Conservation (phyloP, 2,113 vertebrate genomes). For the Lates calcarifer region DNA sequence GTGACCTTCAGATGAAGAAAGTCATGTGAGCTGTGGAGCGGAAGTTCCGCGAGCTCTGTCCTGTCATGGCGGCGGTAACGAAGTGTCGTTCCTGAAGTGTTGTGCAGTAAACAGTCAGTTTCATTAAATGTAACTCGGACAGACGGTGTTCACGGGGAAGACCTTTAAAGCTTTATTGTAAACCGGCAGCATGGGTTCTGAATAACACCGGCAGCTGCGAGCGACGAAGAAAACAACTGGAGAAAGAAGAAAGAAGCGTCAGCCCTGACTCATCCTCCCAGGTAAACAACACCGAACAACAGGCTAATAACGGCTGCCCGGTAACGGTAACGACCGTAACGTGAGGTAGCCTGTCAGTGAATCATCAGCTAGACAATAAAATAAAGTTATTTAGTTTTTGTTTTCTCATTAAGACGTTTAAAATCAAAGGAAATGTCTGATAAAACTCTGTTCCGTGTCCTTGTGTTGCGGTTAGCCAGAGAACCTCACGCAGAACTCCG, state of each 20-base stretch:
- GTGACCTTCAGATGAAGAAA: background rate
- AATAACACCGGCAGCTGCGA: rapidly evolving
- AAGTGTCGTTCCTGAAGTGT: background rate
- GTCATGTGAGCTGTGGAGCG: slow-evolving; percentile 65
- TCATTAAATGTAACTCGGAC: background rate
- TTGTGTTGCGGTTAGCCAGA: background rate
- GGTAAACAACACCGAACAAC: slow-evolving; percentile 67
- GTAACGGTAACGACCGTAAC: background rate
- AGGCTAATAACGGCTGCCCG: background rate
- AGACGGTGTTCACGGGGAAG: rapidly evolving
- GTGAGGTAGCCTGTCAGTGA: background rate
- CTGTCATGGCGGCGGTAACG: slow-evolving; percentile 59
- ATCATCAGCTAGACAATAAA: background rate
- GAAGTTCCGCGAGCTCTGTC: slow-evolving; percentile 37
- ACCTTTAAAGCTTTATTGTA: rapidly evolving
- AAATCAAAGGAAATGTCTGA: background rate
- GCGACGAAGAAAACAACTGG: background rate
- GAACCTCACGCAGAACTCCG: background rate
- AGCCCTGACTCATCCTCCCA: slow-evolving; percentile 59
- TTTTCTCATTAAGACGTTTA: background rate
- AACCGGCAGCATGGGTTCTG: background rate
- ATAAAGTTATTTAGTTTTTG: background rate
- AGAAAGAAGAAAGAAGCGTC: slow-evolving; percentile 16
- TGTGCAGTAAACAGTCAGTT: background rate
- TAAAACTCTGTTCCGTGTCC: background rate